Base-by-base conservation (phyloP, 1,140 invertebrate genomes). In the Radopholus similis region DNA sequence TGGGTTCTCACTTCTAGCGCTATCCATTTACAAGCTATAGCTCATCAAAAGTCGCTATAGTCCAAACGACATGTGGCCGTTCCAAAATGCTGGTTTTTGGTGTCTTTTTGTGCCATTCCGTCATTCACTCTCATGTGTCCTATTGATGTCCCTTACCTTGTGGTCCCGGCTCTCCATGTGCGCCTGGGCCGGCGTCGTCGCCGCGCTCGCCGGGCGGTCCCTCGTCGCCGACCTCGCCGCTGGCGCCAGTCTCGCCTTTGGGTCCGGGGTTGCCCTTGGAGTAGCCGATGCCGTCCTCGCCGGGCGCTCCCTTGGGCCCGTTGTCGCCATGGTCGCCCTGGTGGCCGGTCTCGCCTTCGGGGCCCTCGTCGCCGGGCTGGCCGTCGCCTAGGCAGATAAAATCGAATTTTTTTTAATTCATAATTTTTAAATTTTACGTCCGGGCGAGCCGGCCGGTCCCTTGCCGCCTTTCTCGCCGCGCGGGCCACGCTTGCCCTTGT, bases 191-290 rank as follows among this genome's bases (percentile, higher is more conserved):
- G 13, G 70, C 71, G 65, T 72, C 70, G 66, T 72, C 70, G 2
- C 70, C 70, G 4, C 70, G 66, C 9, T 73, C 71, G 9, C 71
- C 71, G 15, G 71, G 71, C n/a, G 32, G 55, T 18, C 71, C 71
- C 66, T 73, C 71, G 13, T 73, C 71, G 23, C 71, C 71, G n/a
- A 37, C 54, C 9, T 30, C 21, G 8, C 71, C 71, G 21, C 60
- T n/a, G 9, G 60, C 35, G 30, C 71, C 71, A 30, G 62, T 21
- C 26, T 73, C 71, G 21, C 71, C 71, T 34, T 74, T 71, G n/a
- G 71, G 58, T 4, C 71, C 71, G n/a, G 71, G 72, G 4, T 57
- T 4, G n/a, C 71, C 71, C 18, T 57, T 59, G 26, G 70, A 30
- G 55, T 66, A 71, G 9, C 70, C 70, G 28, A 64, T 60, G 8